These are phyloP conservation scores for Mormyrus proboscirostris DNA, from an alignment of 2,797 vertebrate genomes.

Conservation along the genomic window DNA sequence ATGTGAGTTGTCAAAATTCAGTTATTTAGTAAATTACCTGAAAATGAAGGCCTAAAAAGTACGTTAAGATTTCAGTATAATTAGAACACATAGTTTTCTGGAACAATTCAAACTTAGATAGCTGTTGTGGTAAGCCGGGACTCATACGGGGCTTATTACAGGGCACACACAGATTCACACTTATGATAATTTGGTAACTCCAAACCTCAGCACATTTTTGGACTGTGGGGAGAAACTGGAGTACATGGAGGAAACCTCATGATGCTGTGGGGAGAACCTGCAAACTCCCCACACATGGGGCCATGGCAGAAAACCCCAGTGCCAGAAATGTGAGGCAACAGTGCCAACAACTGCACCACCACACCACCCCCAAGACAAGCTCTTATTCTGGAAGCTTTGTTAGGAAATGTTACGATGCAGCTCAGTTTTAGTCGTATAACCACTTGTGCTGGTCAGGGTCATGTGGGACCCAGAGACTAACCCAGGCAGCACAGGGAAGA, in stretches of 20 bases:
- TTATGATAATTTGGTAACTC: neutral
- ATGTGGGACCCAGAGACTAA: neutral
- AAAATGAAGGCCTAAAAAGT: neutral
- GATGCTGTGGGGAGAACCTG: neutral
- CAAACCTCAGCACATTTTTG: neutral
- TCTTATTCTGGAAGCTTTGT: neutral
- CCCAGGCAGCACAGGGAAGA: neutral
- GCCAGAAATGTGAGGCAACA: neutral
- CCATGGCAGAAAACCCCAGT: neutral
- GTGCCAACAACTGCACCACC: neutral
- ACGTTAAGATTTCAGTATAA: neutral
- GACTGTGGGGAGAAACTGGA: neutral
- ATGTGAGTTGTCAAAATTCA: neutral
- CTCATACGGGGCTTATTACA: neutral
- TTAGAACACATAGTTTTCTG: neutral
- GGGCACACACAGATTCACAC: neutral
- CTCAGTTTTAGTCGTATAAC: neutral
- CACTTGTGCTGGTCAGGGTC: neutral
- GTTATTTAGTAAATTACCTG: neutral
- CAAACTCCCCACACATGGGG: neutral
- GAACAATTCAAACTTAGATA: neutral
- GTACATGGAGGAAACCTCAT: neutral
- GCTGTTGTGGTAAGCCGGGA: neutral
- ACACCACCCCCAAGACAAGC: neutral
- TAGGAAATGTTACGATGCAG: neutral